phyloP scores from a whole-genome alignment of 1,140 invertebrate genomes.

The Vollenhovia emeryi region DNA sequence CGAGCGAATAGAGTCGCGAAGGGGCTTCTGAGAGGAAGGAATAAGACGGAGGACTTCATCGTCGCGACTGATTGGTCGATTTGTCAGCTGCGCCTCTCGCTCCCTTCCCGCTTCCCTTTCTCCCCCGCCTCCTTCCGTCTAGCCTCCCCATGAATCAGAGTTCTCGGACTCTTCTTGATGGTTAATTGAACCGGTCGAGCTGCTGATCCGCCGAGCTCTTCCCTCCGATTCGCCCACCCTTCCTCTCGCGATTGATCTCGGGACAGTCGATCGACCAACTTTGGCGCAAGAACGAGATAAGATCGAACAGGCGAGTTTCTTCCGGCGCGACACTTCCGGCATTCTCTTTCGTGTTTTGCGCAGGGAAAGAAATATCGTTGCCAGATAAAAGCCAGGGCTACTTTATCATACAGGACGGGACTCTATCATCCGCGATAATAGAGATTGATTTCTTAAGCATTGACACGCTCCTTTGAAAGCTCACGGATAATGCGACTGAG shows the following conservation, averaged over 20 bases:
- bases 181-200: conserved; percentile 75
- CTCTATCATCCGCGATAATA: conserved; percentile 40
- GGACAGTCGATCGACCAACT: conserved; percentile 58
- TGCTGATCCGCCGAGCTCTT: conserved; percentile 67
- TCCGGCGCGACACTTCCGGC: conserved; percentile 13
- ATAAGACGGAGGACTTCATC: conserved; percentile 80
- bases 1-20: conserved; percentile 56
- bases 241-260: conserved; percentile 63
- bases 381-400: conserved; percentile 39
- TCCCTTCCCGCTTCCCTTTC: conserved; percentile 12
- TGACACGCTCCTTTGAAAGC: not conserved
- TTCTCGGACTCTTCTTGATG: conserved; percentile 68
- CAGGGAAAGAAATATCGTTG: conserved; percentile 7
- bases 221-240: not conserved
- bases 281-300: conserved; percentile 31
- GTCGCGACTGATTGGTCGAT: conserved; percentile 80
- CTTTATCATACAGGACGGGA: conserved; percentile 34
- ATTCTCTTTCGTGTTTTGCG: not conserved
- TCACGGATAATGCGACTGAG: not conserved
- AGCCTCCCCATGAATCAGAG: conserved; percentile 59
- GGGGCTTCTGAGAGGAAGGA: conserved; percentile 63
- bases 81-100: conserved; percentile 70
- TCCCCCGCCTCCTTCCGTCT: conserved; percentile 22
- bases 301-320: conserved; percentile 59
- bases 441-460: conserved; percentile 40